phyloP scores from a whole-genome alignment of 1,140 invertebrate species.

The Anadara kagoshimensis region DNA sequence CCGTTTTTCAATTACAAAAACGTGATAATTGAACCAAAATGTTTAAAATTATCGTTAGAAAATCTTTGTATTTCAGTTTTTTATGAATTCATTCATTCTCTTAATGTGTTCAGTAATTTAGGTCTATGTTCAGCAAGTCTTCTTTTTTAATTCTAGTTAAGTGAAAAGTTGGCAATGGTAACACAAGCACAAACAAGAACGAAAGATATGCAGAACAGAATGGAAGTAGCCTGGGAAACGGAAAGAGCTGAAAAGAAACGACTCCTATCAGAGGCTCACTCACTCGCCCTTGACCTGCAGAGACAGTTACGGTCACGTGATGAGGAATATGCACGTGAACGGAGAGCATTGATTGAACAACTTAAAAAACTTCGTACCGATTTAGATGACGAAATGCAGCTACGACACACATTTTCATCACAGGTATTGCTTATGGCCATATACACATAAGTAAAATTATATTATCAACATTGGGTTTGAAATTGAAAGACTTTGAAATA shows the following conservation, averaged over 20 bases:
- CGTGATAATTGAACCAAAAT: too few relatives aligned
- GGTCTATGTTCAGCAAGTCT: too few relatives aligned
- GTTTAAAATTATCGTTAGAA: too few relatives aligned
- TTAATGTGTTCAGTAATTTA: too few relatives aligned
- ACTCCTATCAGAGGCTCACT: conserved; percentile 91
- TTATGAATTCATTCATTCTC: too few relatives aligned
- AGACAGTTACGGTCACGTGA: conserved; percentile 59
- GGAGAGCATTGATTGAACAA: conserved; percentile 55
- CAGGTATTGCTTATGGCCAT: too few relatives aligned
- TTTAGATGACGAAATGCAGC: conserved; percentile 48
- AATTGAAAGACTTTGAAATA: too few relatives aligned
- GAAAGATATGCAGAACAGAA: conserved; percentile 86
- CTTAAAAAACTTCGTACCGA: conserved; percentile 54
- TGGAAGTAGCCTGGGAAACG: conserved; percentile 97
- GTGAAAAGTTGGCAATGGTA: conserved; percentile 70
- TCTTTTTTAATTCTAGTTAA: conserved; percentile 74
- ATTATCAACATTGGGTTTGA: too few relatives aligned
- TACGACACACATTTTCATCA: too few relatives aligned
- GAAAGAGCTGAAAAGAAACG: conserved; percentile 94
- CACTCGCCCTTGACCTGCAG: conserved; percentile 87
- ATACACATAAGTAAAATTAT: too few relatives aligned
- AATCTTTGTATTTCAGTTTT: too few relatives aligned
- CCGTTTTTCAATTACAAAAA: too few relatives aligned
- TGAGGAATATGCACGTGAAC: conserved; percentile 49
- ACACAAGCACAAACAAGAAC: conserved; percentile 82